Base-by-base conservation (phyloP, 2,888 invertebrate genomes). In the Drosophila bunnanda region DNA sequence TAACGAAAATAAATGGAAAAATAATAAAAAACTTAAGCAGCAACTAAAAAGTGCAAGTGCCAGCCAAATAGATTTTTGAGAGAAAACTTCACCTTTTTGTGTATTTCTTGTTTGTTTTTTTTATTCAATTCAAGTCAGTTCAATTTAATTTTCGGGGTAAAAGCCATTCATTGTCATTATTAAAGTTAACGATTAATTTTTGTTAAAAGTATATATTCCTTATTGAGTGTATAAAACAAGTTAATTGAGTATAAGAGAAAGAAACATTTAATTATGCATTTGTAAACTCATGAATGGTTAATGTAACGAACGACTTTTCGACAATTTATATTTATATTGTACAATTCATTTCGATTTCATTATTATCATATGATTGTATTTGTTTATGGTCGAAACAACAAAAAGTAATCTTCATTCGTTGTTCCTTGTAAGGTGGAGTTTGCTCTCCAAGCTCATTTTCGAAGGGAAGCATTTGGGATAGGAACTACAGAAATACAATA, bases 41-140 rank as follows among this genome's bases (percentile, higher is more conserved):
- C 62, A 78, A 72, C 53, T 68, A 25, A 68, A 39, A 67, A 67
- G 69, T 67, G 66, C 66, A 67, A 48, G 25, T 55, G 72, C 67
- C 59, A 75, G 77, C 71, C 75, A 77, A 77, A 75, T 68, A 58
- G 75, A 62, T 75, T 82, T 50, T 77, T 46, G 92, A 91, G 91
- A 91, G 91, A 89, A 91, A 91, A 91, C 92, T 91, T 91, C 91
- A 91, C 91, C 91, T 92, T 91, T 87, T 85, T 77, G 81, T 88
- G 62, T 57, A 56, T 44, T 69, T 64, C 61, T 62, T 71, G 54
- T 74, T 56, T 50, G 43, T 39, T 55, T 46, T 66, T 48, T 75
- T 66, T 54, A 55, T 67, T 71, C 30, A 80, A 64, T 57, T 64
- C 73, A 48, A 53, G 75, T 77, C 28, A 79, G 76, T 61, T 75